phyloP scores from a whole-genome alignment of 2,113 vertebrate genomes.

The Nesospiza acunhae region DNA sequence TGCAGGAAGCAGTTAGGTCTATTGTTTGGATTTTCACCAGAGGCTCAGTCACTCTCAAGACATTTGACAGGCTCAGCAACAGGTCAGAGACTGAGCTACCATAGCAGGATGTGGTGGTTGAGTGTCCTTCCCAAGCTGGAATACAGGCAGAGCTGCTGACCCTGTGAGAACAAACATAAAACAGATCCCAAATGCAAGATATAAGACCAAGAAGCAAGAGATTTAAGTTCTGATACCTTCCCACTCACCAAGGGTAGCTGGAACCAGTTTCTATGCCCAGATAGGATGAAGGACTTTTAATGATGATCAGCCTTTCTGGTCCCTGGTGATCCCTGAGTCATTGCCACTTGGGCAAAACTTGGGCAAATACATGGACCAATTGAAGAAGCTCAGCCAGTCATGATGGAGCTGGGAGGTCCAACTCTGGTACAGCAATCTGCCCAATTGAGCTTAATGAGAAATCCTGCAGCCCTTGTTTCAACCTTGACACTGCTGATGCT shows the following conservation, averaged over 20 bases:
- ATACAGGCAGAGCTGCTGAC: neutral
- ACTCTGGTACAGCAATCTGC: neutral
- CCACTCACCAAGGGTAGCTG: neutral
- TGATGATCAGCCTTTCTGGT: neutral
- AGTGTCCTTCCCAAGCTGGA: neutral
- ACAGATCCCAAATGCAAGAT: neutral
- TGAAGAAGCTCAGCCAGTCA: neutral
- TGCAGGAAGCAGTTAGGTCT: neutral
- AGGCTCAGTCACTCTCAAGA: neutral
- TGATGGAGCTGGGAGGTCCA: neutral
- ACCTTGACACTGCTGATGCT: accelerated
- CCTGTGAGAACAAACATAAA: neutral
- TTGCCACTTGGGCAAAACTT: neutral
- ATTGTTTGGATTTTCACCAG: neutral
- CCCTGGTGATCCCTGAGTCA: neutral
- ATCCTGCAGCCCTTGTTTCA: neutral
- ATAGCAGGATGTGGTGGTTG: neutral
- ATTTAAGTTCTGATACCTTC: neutral
- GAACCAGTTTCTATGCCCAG: neutral
- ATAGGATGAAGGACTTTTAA: neutral
- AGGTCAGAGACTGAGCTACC: neutral
- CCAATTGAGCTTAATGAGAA: neutral
- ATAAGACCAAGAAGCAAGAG: neutral
- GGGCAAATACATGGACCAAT: neutral
- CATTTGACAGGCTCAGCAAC: neutral